Evolutionary conservation across 2,113 vertebrate species (phyloP), one percentile per base, ranked within the genome.

Genomic region (Melanotaenia duboulayi): DNA sequence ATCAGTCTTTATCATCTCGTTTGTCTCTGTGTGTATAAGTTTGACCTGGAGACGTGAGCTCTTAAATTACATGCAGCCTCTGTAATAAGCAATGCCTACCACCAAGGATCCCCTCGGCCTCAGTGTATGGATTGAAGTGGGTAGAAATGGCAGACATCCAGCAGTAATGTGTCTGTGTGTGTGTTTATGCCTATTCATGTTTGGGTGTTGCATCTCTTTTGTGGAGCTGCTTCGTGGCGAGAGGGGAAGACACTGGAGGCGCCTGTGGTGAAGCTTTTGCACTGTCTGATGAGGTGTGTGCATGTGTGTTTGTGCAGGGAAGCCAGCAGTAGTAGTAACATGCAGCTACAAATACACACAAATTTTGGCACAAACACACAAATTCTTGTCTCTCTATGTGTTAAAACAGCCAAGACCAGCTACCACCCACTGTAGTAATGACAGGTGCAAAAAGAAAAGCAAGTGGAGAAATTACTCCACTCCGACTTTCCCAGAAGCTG

Each of bases 41-140:
- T 65, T 56, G 71, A 78, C 73, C 62, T 23, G 1, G 23, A 24
- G 50, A 69, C 67, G 74, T n/a, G 20, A 71, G 48, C 28, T 0
- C 78, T 69, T 80, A 46, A 85, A 84, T 81, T 57, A 62, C 57
- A 78, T 20, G 51, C 62, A 65, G 71, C 67, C 65, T 80, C 77
- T 67, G 25, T 84, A 88, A 90, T 89, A 74, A 88, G 83, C 62
- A 55, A 78, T 83, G 80, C 82, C 82, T 76, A 50, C 65, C 60
- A 35, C 82, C 61, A 39, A 20, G 12, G 68, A 35, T 76, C 76
- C 72, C 72, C 42, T 78, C 42, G 62, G 78, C 65, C 54, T 67
- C 59, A 65, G 82, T 7, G 4, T 85, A 82, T 82, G 69, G 77
- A 91, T 83, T 88, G 78, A 90, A 90, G 87, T 84, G 84, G 83